These are phyloP conservation scores for Polylopha cassiicola DNA, from an alignment of 2,888 invertebrate species.

Conservation along the genomic window DNA sequence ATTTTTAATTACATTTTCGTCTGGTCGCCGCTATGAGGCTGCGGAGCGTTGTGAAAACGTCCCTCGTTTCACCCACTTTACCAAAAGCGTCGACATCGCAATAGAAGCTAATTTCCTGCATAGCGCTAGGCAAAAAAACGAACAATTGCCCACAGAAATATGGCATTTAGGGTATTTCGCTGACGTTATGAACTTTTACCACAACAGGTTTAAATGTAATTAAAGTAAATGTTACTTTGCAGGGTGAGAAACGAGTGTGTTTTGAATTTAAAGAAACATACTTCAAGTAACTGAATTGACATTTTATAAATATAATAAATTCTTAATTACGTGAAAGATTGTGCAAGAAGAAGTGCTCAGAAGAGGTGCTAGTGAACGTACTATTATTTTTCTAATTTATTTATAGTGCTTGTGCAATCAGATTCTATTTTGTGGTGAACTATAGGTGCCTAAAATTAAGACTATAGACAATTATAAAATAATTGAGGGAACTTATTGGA, in stretches of 20 bases:
- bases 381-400: conserved; percentile 25
- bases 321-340: conserved; percentile 25
- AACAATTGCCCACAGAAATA: conserved; percentile 54
- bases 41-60: conserved; percentile 45
- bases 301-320: no score
- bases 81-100: conserved; percentile 75
- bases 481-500: conserved; percentile 22
- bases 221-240: conserved; percentile 37
- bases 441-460: conserved; percentile 40
- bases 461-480: conserved; percentile 28
- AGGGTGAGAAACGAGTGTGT: background rate
- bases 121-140: conserved; percentile 67
- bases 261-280: background rate
- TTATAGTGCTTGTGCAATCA: conserved; percentile 54
- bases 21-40: conserved; percentile 69
- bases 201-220: conserved; percentile 44
- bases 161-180: conserved; percentile 52
- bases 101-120: conserved; percentile 78
- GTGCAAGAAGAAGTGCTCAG: conserved; percentile 48
- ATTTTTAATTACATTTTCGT: conserved; percentile 78
- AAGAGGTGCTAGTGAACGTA: conserved; percentile 39
- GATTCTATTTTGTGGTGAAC: conserved; percentile 41
- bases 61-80: conserved; percentile 72
- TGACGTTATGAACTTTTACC: conserved; percentile 36
- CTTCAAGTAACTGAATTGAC: background rate